Evolutionary conservation across 2,888 invertebrate genomes (phyloP), one percentile per base, ranked within the genome.

Genomic region (Nyleta sp.): DNA sequence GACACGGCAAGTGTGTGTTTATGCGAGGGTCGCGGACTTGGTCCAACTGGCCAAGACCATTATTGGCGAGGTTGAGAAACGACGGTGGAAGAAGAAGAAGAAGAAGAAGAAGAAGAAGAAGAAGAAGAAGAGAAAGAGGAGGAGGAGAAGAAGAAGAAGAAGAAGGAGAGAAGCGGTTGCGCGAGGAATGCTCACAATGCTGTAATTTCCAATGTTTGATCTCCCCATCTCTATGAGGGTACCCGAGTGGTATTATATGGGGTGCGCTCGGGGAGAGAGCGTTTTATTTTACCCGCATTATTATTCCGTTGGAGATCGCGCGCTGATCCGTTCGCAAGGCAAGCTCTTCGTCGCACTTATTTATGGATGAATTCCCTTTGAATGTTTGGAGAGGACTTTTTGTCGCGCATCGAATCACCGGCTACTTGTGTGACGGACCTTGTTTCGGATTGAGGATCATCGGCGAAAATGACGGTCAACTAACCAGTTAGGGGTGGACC

Each of bases 341-440:
- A 82, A 86, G 84, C 85, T 84, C 82, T 84, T 64, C 74, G 70
- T 53, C 78, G 79, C 83, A 84, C 87, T 88, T 90, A 88, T 88
- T 89, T 89, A 90, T 90, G 88, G 89, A 90, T 90, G 89, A 84
- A 90, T 90, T 90, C 89, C 83, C 87, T 90, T 90, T 90, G 86
- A 88, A 88, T 88, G 89, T 88, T 87, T 81, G 84, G 84, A 48
- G 74, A 59, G 68, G 48, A 42, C 65, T 53, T 52, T 53, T 67
- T 65, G 68, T 75, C 60, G 64, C 33, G 59, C 59, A 52, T 53
- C 71, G 60, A 50, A 59, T 70, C n/a, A n/a, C n/a, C n/a, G n/a
- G n/a, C n/a, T n/a, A n/a, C n/a, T n/a, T n/a, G n/a, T n/a, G n/a
- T n/a, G n/a, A n/a, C n/a, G n/a, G n/a, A n/a, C n/a, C n/a, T n/a